Conservation (phyloP, 1,140 invertebrate genomes). For the Leguminivora glycinivorella region DNA sequence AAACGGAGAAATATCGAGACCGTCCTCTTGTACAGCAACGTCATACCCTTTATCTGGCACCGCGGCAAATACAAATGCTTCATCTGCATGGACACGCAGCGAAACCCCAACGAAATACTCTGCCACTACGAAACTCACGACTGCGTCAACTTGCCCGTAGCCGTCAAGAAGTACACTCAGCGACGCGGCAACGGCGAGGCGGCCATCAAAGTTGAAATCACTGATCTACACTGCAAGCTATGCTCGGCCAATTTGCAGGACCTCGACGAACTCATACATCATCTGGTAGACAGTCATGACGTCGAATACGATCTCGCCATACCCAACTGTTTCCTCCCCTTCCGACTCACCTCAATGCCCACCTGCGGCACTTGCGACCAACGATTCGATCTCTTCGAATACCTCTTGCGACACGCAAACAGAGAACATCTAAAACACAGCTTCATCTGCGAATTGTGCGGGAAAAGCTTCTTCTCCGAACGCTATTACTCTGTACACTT, state of each 20-base stretch:
- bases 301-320: conserved; percentile 7
- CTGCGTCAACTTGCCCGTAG: conserved; percentile 3
- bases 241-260: neutral
- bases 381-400: conserved; percentile 10
- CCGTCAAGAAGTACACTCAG: neutral
- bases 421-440: conserved; percentile 18
- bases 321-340: conserved; percentile 9
- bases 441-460: conserved; percentile 17
- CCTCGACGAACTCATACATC: conserved; percentile 9
- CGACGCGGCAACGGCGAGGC: neutral
- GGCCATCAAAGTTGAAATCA: conserved; percentile 19
- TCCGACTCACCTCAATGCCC: neutral
- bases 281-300: neutral
- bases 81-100: neutral
- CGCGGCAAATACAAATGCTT: conserved; percentile 17
- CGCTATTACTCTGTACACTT: neutral
- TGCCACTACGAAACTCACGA: conserved; percentile 7
- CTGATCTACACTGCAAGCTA: neutral
- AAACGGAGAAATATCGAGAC: conserved; percentile 23
- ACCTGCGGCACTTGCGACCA: neutral
- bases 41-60: conserved; percentile 14
- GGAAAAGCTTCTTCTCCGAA: conserved; percentile 12
- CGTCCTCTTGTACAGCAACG: conserved; percentile 16
- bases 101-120: neutral
- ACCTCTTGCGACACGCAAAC: conserved; percentile 12